Base-by-base conservation (phyloP, 1,140 invertebrate species). In the Drosophila erecta region DNA sequence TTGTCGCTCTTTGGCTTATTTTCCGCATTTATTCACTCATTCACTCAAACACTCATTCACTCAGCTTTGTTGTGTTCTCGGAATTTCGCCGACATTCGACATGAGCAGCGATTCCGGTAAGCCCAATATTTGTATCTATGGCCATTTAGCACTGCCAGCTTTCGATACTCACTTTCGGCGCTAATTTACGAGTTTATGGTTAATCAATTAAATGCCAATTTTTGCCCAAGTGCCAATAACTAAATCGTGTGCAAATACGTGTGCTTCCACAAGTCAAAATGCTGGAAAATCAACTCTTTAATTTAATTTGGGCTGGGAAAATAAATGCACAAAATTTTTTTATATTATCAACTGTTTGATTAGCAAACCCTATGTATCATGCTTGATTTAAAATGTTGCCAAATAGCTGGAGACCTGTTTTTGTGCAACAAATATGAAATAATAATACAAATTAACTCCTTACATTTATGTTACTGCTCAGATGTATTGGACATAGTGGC, bases 401-500 rank as follows among this genome's bases (percentile, higher is more conserved):
- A 30, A 30, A 30, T 30, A 30, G 27, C 27, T 3, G 2, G 27
- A 30, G 7, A 3, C 1, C 8, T 8, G 8, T 30, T 30, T 30
- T 30, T n/a, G n/a, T n/a, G n/a, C n/a, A n/a, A n/a, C n/a, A n/a
- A n/a, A n/a, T n/a, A n/a, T n/a, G n/a, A 17, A 17, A 17, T 17
- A 4, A 24, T 24, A 4, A 24, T 30, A 30, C 1, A 8, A 30
- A 30, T 30, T 1, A 10, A 30, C 8, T 30, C 8, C 0, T 30
- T 8, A 27, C 1, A 7, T 7, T 1, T 7, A 6, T 30, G 11
- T 20, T 17, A 17, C 20, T 43, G 3, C 15, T 15, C 27, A 84
- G 81, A 77, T 61, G 41, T 86, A 14, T 30, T 44, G 15, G 64
- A 87, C 22, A 71, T 78, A 47, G 69, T 86, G 38, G 81, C 74